These are phyloP conservation scores for Synergus gifuensis DNA, from an alignment of 2,888 invertebrate species.

Conservation along the genomic window DNA sequence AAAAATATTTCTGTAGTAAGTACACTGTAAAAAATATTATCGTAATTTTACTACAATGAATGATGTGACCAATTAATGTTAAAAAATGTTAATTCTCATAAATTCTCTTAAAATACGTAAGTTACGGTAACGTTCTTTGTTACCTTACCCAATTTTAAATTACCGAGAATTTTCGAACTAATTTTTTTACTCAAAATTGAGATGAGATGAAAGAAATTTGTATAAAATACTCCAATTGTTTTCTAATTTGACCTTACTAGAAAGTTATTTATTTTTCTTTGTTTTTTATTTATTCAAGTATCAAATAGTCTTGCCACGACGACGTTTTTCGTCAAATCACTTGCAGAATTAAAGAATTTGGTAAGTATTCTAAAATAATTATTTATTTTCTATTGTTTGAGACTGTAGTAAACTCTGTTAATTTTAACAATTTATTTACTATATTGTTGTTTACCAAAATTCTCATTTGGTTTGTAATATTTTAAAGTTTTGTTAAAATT, in stretches of 20 bases:
- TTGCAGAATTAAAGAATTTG: background rate
- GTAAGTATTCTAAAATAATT: background rate
- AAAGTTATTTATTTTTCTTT: background rate
- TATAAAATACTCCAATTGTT: background rate
- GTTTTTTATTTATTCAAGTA: background rate
- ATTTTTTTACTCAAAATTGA: background rate
- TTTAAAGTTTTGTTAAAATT: background rate
- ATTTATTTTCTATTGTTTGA: background rate
- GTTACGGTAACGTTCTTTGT: no score
- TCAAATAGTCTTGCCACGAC: background rate
- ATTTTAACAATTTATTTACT: background rate
- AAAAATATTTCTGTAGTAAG: no score
- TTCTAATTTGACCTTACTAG: background rate
- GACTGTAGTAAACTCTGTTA: background rate
- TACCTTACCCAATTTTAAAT: no score
- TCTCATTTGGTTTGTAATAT: no score
- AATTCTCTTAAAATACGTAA: no score
- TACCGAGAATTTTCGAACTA: no score
- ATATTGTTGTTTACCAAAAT: background rate
- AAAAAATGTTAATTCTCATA: no score
- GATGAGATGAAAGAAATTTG: background rate
- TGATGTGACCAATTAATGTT: no score
- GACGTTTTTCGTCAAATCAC: background rate
- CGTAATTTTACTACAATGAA: no score
- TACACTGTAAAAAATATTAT: no score